These are phyloP conservation scores for Anorthoa munda DNA, from an alignment of 2,888 invertebrate species.

Conservation along the genomic window DNA sequence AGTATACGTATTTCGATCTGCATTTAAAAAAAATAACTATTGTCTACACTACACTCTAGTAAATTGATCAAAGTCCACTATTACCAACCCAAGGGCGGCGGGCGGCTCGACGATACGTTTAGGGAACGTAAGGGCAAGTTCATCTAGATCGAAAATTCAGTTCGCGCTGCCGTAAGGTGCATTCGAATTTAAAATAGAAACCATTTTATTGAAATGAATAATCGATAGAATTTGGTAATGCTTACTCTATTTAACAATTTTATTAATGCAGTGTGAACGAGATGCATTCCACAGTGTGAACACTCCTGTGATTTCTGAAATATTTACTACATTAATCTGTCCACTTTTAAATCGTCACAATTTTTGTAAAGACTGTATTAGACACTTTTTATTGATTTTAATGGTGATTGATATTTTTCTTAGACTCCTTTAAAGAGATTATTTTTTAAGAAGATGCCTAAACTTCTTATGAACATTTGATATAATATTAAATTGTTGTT, in stretches of 20 bases:
- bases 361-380: constrained; percentile 52
- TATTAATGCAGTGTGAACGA: constrained; percentile 18
- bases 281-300: constrained; percentile 18
- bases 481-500: constrained; percentile 51
- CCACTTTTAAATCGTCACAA: constrained; percentile 46
- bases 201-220: constrained; percentile 19
- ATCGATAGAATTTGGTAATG: constrained; percentile 10
- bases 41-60: constrained; percentile 13
- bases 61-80: constrained; percentile 21
- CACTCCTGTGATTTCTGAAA: constrained; percentile 42
- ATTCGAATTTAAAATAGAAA: constrained; percentile 34
- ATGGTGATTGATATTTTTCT: constrained; percentile 39
- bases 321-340: constrained; percentile 53
- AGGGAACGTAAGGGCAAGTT: constrained; percentile 14
- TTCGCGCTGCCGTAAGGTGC: constrained; percentile 10
- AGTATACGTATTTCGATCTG: constrained; percentile 45
- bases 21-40: constrained; percentile 30
- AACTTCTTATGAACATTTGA: constrained; percentile 53
- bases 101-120: background rate
- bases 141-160: background rate
- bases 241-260: constrained; percentile 21
- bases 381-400: constrained; percentile 24
- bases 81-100: background rate
- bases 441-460: constrained; percentile 52
- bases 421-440: constrained; percentile 46